Evolutionary conservation across 2,888 invertebrate genomes (phyloP), one percentile per base, ranked within the genome.

Genomic region (Cerastoderma edule): DNA sequence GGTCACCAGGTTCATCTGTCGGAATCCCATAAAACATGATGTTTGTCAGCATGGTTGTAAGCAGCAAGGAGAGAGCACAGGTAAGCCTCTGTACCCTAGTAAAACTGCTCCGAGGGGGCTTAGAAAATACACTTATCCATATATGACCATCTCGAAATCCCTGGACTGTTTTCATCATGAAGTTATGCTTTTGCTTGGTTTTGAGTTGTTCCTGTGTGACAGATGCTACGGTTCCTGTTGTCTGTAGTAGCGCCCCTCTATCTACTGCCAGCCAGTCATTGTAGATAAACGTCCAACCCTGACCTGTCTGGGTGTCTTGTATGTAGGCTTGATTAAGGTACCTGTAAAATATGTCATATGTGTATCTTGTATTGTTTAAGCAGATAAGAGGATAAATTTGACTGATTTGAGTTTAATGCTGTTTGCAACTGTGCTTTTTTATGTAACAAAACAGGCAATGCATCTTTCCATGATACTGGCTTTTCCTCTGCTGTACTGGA

Each of bases 51-150:
- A 92, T 90, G 30, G 88, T 87, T 6, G 85, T 78, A 22, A 90
- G 67, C 8, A 92, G 78, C 8, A 92, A 75, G 27, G 86, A 87
- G 60, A 91, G 80, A 0, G 89, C 90, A 72, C 91, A 91, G 0
- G 89, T 86, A 16, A 92, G 74, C 1, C 92, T 79, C 76, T 92
- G 91, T 27, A 85, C 88, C 8, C 92, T 78, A 0, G 90, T 91
- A 72, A 92, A 92, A 1, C 78, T 67, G 53, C 87, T 90, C 13
- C 76, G 69, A 16, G 89, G 85, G 3, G 91, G 89, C 46, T 89
- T 89, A 1, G 86, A 85, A 35, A 92, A 84, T 39, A 92, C 88
- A 72, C 92, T 91, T 22, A 91, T 66, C 92, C 91, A 92, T 16
- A 92, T 71, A 79, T 92, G 91, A 6, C 88, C 82, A 56, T 90